Evolutionary conservation across 2,113 vertebrate species (phyloP).

Genomic region (Pangasianodon hypophthalmus): DNA sequence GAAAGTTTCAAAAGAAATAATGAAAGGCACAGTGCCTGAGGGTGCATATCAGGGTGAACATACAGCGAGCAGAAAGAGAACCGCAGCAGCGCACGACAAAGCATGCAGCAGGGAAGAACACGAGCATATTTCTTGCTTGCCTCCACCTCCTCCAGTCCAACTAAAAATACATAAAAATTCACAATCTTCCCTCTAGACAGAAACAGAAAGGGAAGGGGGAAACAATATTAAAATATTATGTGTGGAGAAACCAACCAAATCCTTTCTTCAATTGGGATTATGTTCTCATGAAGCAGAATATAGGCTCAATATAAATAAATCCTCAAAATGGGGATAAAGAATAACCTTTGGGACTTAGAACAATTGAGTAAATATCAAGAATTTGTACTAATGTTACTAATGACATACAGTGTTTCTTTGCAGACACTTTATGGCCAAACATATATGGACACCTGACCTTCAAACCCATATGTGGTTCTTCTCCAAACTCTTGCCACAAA

Average conservation of each 20-base stretch:
- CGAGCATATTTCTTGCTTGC: constrained; percentile 65
- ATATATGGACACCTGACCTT: background rate
- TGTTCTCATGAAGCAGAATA: background rate
- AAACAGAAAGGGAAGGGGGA: constrained; percentile 68
- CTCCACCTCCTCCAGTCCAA: constrained; percentile 70
- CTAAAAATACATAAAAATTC: constrained; percentile 68
- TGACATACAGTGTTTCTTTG: background rate
- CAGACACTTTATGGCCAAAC: background rate
- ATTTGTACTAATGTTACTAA: background rate
- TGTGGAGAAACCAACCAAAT: background rate
- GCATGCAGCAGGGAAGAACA: constrained; percentile 71
- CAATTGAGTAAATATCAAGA: background rate
- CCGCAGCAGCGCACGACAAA: constrained; percentile 68
- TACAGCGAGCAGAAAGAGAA: constrained; percentile 69
- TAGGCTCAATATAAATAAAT: background rate
- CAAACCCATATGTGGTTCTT: background rate
- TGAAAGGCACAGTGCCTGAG: constrained; percentile 77
- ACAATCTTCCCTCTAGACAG: constrained; percentile 69
- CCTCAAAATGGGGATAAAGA: background rate
- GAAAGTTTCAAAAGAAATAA: constrained; percentile 82
- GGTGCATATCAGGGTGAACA: constrained; percentile 76
- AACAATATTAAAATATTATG: constrained; percentile 58
- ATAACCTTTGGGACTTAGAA: background rate
- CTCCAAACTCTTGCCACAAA: background rate
- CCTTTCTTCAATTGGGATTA: background rate